Evolutionary conservation across 2,888 invertebrate genomes (phyloP).

Genomic region (Bhutanitis thaidina): DNA sequence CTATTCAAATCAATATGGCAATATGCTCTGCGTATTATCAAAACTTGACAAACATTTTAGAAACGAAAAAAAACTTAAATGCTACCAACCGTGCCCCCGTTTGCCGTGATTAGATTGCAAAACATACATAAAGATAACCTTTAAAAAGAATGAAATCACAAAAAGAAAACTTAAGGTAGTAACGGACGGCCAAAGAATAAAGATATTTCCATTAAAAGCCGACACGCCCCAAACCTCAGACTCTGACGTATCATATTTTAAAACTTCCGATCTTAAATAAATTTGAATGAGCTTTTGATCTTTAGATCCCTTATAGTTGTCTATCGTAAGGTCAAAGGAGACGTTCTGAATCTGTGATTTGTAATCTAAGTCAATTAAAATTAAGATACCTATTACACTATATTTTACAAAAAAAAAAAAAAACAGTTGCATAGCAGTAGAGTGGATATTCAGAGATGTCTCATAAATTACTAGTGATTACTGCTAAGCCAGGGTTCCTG

Average conservation of each 20-base stretch:
- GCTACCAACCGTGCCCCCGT: background rate
- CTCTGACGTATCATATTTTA: background rate
- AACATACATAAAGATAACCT: conserved; percentile 1
- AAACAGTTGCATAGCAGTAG: too few species aligned
- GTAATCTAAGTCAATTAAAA: too few species aligned
- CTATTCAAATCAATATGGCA: too few species aligned
- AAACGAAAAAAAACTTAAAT: background rate
- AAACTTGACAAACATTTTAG: background rate
- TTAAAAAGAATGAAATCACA: background rate
- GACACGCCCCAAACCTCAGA: background rate
- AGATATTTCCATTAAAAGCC: background rate
- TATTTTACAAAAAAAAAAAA: too few species aligned
- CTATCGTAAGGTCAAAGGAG: too few species aligned
- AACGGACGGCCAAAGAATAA: background rate
- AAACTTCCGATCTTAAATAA: background rate
- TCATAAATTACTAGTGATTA: too few species aligned
- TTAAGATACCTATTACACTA: too few species aligned
- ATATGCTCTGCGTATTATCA: too few species aligned
- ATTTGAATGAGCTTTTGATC: background rate
- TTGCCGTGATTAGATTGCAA: background rate
- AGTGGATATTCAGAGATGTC: too few species aligned
- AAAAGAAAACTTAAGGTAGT: conserved; percentile 1
- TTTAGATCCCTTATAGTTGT: too few species aligned
- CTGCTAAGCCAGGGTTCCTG: too few species aligned
- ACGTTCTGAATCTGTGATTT: too few species aligned